phyloP scores from a whole-genome alignment of 2,888 invertebrate species.

The Acanthosepion pharaonis region DNA sequence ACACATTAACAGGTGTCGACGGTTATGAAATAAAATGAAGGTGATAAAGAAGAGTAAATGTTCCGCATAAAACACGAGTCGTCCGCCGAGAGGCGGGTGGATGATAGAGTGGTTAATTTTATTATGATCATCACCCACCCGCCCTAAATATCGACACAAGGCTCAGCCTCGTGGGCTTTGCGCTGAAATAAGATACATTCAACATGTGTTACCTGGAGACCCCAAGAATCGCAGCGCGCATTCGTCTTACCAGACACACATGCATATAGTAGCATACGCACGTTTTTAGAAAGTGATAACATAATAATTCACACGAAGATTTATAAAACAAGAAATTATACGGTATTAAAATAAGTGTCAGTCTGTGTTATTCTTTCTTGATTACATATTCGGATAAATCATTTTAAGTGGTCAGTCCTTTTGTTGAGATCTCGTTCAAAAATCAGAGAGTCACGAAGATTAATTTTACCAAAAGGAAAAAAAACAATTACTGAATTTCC shows the following conservation, averaged over 20 bases:
- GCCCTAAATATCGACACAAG: background rate
- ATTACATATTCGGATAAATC: background rate
- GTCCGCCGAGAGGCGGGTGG: background rate
- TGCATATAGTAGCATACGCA: background rate
- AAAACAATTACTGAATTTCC: too few relatives aligned
- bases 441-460: background rate
- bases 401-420: background rate
- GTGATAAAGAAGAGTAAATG: constrained; percentile 12
- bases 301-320: background rate
- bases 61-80: background rate
- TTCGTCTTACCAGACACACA: background rate
- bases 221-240: background rate
- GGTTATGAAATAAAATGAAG: constrained; percentile 8
- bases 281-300: background rate
- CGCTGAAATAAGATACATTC: background rate
- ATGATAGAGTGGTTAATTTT: background rate
- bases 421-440: background rate
- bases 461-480: background rate
- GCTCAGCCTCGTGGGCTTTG: background rate
- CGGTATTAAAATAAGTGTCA: background rate
- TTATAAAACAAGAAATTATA: background rate
- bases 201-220: background rate
- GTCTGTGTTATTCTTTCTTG: background rate
- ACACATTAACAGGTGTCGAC: background rate
- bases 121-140: background rate